Evolutionary conservation across 1,140 invertebrate species (phyloP).

Genomic region (Luehdorfia chinensis): DNA sequence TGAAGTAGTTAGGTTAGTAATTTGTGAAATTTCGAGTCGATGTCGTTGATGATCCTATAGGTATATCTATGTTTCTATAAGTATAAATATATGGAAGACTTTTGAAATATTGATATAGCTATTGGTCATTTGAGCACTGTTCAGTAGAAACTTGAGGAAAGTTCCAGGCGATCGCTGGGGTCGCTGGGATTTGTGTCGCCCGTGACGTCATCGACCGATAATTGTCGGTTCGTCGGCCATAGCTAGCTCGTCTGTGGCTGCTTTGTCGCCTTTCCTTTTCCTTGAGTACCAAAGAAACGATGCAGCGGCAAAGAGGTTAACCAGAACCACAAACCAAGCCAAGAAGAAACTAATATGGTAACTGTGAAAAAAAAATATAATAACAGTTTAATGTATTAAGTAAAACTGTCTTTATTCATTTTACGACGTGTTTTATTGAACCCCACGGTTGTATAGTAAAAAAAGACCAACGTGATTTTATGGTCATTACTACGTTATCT

Average conservation of each 20-base stretch:
- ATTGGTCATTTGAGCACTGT: constrained; percentile 73
- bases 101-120: constrained; percentile 47
- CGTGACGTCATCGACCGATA: constrained; percentile 83
- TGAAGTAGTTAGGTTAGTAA: constrained; percentile 26
- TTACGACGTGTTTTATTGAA: no score
- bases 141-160: constrained; percentile 58
- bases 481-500: no score
- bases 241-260: constrained; percentile 86
- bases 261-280: constrained; percentile 89
- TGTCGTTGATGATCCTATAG: constrained; percentile 17
- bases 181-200: constrained; percentile 24
- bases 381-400: constrained; percentile 6
- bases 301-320: constrained; percentile 83
- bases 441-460: no score
- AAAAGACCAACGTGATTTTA: constrained; percentile 8
- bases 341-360: constrained; percentile 87
- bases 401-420: no score
- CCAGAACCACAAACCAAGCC: constrained; percentile 87
- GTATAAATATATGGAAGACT: constrained; percentile 54
- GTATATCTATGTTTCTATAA: constrained; percentile 15
- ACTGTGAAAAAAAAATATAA: constrained; percentile 32
- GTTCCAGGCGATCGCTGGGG: constrained; percentile 32
- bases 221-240: constrained; percentile 91
- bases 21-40: constrained; percentile 28
- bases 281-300: constrained; percentile 88